A percentile compares a stretch with the other conserved stretches of the same genome.
phyloP scores from a whole-genome alignment of 2,888 invertebrate species.

The Drepanosiphum platanoidis region DNA sequence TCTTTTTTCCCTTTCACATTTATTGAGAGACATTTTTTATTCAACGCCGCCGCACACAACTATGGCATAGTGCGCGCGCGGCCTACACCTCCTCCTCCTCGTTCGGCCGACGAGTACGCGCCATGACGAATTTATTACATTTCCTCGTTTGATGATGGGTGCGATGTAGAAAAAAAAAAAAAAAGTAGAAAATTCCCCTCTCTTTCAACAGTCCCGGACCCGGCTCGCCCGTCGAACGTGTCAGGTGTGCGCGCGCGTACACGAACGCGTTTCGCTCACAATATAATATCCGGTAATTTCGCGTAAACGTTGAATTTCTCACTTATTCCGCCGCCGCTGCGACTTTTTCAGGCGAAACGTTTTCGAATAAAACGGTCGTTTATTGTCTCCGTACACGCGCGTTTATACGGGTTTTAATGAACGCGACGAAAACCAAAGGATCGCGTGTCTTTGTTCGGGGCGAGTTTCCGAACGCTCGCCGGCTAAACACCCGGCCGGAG shows the following conservation, averaged over 20 bases:
- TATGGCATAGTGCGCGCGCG: neutral
- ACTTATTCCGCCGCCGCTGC: neutral
- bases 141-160: neutral
- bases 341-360: neutral
- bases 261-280: neutral
- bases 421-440: neutral
- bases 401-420: neutral
- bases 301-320: neutral
- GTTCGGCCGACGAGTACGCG: neutral
- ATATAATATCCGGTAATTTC: neutral
- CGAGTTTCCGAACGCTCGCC: neutral
- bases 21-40: constrained; percentile 45
- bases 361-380: neutral
- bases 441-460: neutral
- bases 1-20: constrained; percentile 21
- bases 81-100: neutral
- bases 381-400: neutral
- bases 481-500: neutral
- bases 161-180: neutral
- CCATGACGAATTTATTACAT: neutral
- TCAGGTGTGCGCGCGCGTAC: neutral
- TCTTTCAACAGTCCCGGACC: neutral
- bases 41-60: constrained; percentile 4
- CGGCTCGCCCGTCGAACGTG: neutral
- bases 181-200: neutral